phyloP scores from a whole-genome alignment of 92 coral and sea anemone genomes.

The Palythoa grandis region DNA sequence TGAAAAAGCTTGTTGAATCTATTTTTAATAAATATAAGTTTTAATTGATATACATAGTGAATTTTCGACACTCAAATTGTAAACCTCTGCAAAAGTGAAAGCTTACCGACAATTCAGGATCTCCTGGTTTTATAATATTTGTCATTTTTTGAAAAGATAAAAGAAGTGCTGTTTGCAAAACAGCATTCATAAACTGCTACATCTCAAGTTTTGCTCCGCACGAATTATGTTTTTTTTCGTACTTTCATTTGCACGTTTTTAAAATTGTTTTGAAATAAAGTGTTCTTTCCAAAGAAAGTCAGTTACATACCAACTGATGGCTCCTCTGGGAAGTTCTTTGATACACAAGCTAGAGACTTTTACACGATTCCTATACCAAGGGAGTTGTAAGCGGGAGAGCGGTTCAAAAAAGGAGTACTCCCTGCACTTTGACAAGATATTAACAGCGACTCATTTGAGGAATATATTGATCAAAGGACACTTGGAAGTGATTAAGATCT shows the following conservation, averaged over 20 bases:
- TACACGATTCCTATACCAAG: not conserved
- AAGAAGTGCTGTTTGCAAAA: not conserved
- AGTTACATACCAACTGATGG: not conserved
- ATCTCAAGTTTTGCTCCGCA: not conserved
- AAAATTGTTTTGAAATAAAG: not conserved
- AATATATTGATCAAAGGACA: not conserved
- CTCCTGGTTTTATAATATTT: too few species aligned
- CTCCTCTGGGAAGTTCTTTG: not conserved
- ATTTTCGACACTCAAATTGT: not conserved
- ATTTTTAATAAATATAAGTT: too few species aligned
- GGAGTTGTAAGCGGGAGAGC: not conserved
- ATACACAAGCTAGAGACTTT: not conserved
- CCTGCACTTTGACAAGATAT: not conserved
- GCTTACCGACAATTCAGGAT: not conserved
- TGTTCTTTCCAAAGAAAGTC: not conserved
- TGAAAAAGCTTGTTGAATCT: too few species aligned
- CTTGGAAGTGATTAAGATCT: conserved; percentile 13
- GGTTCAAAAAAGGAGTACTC: not conserved
- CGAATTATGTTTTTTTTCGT: not conserved
- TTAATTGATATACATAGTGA: too few species aligned
- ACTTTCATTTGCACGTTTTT: not conserved
- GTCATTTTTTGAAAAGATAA: not conserved
- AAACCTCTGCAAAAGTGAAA: not conserved
- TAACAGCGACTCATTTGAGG: conserved; percentile 11
- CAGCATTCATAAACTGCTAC: not conserved